phyloP scores from a whole-genome alignment of 2,888 invertebrate genomes.

The Schizaphis graminum region DNA sequence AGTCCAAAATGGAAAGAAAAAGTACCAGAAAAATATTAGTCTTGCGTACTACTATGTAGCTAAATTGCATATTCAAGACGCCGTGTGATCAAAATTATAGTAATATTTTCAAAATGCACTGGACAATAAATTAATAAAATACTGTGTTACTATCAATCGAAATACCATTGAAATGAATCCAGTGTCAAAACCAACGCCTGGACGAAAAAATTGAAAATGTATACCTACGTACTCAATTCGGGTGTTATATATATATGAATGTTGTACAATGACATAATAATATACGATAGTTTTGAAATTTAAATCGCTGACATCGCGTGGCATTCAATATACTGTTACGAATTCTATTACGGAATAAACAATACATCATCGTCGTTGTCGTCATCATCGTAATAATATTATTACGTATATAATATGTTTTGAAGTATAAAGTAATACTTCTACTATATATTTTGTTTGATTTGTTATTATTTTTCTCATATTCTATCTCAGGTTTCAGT shows the following conservation, averaged over 20 bases:
- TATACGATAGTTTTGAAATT: background rate
- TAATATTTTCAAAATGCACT: background rate
- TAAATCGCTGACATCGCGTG: background rate
- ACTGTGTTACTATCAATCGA: background rate
- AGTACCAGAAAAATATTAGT: background rate
- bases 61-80: background rate
- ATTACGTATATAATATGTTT: conserved; percentile 9
- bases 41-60: background rate
- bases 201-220: background rate
- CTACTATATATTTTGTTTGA: conserved; percentile 20
- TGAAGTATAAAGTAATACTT: conserved; percentile 6
- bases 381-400: conserved; percentile 15
- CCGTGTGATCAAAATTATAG: background rate
- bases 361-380: background rate
- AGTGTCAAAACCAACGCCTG: background rate
- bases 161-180: background rate
- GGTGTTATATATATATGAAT: background rate
- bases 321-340: background rate
- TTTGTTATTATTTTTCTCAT: background rate
- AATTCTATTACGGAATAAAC: background rate
- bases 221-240: background rate
- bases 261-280: background rate
- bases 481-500: conserved; percentile 32
- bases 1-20: background rate
- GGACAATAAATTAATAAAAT: background rate